Conservation (phyloP, 2,113 vertebrate genomes). For the Anolis sagrei region DNA sequence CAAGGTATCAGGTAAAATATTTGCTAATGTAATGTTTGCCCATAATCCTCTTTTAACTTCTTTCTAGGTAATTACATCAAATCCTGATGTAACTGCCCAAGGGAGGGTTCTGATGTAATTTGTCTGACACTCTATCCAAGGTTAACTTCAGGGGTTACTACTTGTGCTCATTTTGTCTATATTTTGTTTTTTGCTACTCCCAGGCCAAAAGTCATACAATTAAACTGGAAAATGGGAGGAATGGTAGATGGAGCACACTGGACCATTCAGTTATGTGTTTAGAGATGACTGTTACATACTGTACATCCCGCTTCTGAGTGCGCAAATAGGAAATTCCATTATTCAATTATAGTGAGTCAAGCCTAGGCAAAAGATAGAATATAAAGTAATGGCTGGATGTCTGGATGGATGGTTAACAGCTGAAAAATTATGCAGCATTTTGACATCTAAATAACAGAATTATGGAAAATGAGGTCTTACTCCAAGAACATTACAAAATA, state of each 20-base stretch:
- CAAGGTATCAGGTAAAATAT: not conserved
- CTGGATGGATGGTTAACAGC: not conserved
- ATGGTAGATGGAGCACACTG: too few relatives aligned
- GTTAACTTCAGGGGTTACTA: not conserved
- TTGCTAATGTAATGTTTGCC: conserved; percentile 13
- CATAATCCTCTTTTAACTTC: conserved; percentile 21
- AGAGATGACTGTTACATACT: not conserved
- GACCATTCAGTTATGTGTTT: too few relatives aligned
- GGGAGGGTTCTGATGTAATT: conserved; percentile 6
- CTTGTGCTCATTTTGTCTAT: conserved; percentile 6
- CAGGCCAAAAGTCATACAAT: not conserved
- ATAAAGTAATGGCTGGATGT: too few relatives aligned
- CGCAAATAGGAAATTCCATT: not conserved
- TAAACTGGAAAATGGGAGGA: too few relatives aligned
- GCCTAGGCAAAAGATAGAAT: too few relatives aligned
- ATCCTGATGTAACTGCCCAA: not conserved
- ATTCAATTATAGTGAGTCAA: not conserved
- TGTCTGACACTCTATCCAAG: not conserved
- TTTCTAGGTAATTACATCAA: not conserved
- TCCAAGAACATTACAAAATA: not conserved
- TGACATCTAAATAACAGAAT: not conserved
- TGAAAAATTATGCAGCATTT: not conserved
- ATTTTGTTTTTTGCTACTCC: not conserved
- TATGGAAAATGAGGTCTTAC: not conserved
- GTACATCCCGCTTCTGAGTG: not conserved